Conservation (phyloP, 37 sponge, comb jelly and placozoan species). For the Axinella damicornis region DNA sequence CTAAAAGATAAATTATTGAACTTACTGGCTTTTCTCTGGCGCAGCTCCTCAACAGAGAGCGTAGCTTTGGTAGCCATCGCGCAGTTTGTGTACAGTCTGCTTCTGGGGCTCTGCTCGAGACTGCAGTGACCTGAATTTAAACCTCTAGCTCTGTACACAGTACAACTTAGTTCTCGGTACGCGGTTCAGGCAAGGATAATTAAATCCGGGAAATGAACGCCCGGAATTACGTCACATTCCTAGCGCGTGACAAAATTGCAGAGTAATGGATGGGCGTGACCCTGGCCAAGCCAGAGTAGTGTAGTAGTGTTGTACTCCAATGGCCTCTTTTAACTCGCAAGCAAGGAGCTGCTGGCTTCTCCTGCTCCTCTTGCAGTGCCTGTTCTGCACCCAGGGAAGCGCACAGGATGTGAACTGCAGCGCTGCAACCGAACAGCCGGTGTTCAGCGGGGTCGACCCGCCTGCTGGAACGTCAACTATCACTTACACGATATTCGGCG, state of each 20-base stretch:
- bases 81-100: background rate
- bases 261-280: no score
- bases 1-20: background rate
- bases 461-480: conserved; percentile 26
- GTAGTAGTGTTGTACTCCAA: background rate
- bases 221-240: no score
- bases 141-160: no score
- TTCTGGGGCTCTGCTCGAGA: no score
- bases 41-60: conserved; percentile 13
- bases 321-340: background rate
- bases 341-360: background rate
- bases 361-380: background rate
- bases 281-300: no score
- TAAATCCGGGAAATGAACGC: no score
- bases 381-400: background rate
- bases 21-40: conserved; percentile 3
- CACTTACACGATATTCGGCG: conserved; percentile 24
- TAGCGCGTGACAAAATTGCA: no score
- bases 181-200: no score
- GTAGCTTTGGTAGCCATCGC: background rate
- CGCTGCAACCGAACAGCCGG: conserved; percentile 5
- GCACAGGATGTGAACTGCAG: background rate
- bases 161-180: no score
- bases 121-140: no score
- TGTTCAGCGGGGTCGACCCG: conserved; percentile 6